Conservation (phyloP, 1,140 invertebrate species). For the Eciton burchellii region DNA sequence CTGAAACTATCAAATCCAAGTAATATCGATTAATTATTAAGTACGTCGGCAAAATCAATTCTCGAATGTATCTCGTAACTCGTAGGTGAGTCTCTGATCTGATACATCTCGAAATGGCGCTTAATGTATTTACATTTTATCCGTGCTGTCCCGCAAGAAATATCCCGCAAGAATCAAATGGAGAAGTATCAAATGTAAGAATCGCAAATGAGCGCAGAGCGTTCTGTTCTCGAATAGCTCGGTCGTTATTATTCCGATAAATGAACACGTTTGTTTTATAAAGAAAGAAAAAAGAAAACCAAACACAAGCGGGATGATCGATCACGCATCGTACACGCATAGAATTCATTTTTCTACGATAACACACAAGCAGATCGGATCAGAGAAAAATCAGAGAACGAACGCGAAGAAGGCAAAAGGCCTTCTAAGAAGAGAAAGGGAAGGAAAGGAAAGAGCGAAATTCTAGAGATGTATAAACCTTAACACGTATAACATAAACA, state of each 20-base stretch:
- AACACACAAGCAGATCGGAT: not conserved
- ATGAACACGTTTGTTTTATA: conserved; percentile 63
- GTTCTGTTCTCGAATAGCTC: conserved; percentile 50
- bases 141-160: not conserved
- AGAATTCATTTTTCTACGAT: conserved; percentile 44
- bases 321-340: conserved; percentile 5
- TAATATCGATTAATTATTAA: conserved; percentile 54
- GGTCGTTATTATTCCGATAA: conserved; percentile 46
- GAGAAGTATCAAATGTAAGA: not conserved
- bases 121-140: conserved; percentile 7
- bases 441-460: conserved; percentile 23
- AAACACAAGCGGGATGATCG: conserved; percentile 17
- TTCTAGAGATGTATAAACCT: conserved; percentile 75
- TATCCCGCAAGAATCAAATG: not conserved
- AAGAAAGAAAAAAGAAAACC: too few relatives aligned
- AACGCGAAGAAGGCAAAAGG: not conserved
- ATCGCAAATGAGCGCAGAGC: conserved; percentile 21
- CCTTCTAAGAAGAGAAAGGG: not conserved
- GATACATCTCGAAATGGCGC: not conserved
- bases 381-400: conserved; percentile 1
- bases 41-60: conserved; percentile 20
- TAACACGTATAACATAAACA: conserved; percentile 75
- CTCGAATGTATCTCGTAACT: conserved; percentile 26
- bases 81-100: conserved; percentile 19
- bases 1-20: conserved; percentile 18